A percentile compares a stretch with the other conserved stretches of the same genome.
Evolutionary conservation across 2,888 invertebrate species (phyloP).

Genomic region (Tenthredo amoena): DNA sequence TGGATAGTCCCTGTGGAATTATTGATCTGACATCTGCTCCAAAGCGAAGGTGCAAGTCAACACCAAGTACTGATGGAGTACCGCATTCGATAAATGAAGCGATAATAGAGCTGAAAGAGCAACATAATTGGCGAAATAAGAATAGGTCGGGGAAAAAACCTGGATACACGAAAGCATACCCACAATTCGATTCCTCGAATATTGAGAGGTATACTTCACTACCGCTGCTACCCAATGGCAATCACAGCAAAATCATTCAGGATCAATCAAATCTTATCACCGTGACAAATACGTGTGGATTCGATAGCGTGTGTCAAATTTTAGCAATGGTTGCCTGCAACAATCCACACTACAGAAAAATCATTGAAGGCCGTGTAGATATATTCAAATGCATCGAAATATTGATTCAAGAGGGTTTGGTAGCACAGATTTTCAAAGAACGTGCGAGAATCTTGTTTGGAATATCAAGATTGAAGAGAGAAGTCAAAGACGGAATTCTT

Average conservation of each 20-base stretch:
- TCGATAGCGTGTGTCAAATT: conserved; percentile 32
- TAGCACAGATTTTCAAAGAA: conserved; percentile 11
- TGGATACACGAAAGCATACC: conserved; percentile 15
- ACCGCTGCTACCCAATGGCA: conserved; percentile 1
- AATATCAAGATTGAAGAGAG: no score
- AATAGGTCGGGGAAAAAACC: not conserved
- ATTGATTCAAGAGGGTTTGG: conserved; percentile 20
- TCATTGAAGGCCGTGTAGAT: not conserved
- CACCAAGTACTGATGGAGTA: not conserved
- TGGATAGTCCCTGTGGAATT: no score
- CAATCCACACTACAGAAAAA: not conserved
- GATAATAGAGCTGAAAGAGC: conserved; percentile 18
- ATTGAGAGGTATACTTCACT: not conserved
- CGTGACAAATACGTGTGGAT: conserved; percentile 5
- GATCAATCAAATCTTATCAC: not conserved
- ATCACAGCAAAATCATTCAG: not conserved
- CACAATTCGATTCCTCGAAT: not conserved
- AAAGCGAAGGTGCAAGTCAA: not conserved
- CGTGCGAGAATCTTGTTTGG: not conserved
- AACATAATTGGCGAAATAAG: conserved; percentile 21
- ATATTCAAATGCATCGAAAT: conserved; percentile 17
- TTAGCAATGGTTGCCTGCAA: conserved; percentile 17
- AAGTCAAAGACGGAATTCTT: no score
- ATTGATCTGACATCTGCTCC: not conserved
- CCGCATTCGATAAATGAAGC: not conserved